Evolutionary conservation across 2,888 invertebrate genomes (phyloP), one percentile per base, ranked within the genome.

Genomic region (Philaethria dido): DNA sequence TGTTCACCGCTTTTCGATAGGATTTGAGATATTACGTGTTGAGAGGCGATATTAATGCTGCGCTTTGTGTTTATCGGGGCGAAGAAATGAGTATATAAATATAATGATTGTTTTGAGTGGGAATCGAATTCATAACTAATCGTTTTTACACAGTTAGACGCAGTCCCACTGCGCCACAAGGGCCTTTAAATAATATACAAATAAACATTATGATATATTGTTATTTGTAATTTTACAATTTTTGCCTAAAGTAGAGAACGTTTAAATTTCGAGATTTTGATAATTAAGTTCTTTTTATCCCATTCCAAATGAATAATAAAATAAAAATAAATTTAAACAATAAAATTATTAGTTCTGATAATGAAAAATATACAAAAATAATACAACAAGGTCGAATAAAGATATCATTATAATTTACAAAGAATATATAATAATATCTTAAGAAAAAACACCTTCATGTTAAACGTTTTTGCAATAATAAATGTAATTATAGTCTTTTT

Each of bases 401-500:
- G 25, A 57, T 57, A 25, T 57, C 22, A 42, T 57, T 57, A 42
- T 25, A 57, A 42, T 4, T 42, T 57, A 25, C 42, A 57, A 42
- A 42, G 11, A 4, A 22, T 57, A 22, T 57, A 57, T 57, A 52
- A n/a, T 33, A 29, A 39, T 14, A 39, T 60, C 18, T 11, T 45
- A 45, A 45, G 44, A 29, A 60, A n/a, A 45, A 45, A 45, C 44
- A 33, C n/a, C 25, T 25, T 33, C 29, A 13, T 18, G 29, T 60
- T 39, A 18, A 60, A 44, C 6, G 16, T 60, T 60, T 60, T 45
- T 60, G n/a, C 33, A 45, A 47, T 29, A 60, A 60, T 47, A 60
- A 60, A 45, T 45, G 14, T 60, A 47, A 60, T 60, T 60, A 47
- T 47, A 18, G 33, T 60, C 60, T 60, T 45, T 60, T 18, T 60